Evolutionary conservation across 2,888 invertebrate species (phyloP), one percentile per base, ranked within the genome.

Genomic region (Drosophila prolongata): DNA sequence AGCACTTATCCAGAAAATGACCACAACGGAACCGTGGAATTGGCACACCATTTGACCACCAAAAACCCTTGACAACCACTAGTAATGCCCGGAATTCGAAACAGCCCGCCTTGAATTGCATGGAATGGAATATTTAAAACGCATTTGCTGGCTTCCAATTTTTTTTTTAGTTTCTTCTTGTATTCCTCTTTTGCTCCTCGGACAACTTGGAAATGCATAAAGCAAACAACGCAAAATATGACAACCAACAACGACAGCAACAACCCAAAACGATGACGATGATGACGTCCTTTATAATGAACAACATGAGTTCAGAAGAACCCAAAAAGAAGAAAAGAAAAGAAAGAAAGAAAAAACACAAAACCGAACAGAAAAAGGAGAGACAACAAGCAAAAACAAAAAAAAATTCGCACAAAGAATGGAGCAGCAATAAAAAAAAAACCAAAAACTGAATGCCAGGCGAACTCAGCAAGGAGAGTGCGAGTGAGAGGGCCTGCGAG

Each of bases 131-230:
- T 64, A 64, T 64, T 64, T 64, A 64, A 64, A 64, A 64, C 62
- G 59, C 62, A 65, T 65, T 60, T 52, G 60, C 40, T 2, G 35
- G 30, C 49, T 50, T 59, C 30, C 38, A 49, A 16, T 27, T 19
- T 59, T 58, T 59, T 58, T n/a, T 38, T 44, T 14, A 24, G 24
- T 46, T 24, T 11, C 6, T 30, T 30, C 14, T 14, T 30, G 16
- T 46, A 34, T 40, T 46, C 8, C 43, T 44, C 34, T 24, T 54
- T 44, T 30, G 30, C 34, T 27, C 10, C 16, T 57, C 53, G 71
- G 70, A 75, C 77, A 84, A 79, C 77, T 79, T 79, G 78, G 78
- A 80, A 84, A 84, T 86, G 83, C 83, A 84, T 80, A 80, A 84
- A 79, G 79, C 80, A 67, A 78, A 86, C 67, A 76, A 65, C 65